Evolutionary conservation across 2,113 vertebrate genomes (phyloP), one percentile per base, ranked within the genome.

Genomic region (Anoura caudifer): DNA sequence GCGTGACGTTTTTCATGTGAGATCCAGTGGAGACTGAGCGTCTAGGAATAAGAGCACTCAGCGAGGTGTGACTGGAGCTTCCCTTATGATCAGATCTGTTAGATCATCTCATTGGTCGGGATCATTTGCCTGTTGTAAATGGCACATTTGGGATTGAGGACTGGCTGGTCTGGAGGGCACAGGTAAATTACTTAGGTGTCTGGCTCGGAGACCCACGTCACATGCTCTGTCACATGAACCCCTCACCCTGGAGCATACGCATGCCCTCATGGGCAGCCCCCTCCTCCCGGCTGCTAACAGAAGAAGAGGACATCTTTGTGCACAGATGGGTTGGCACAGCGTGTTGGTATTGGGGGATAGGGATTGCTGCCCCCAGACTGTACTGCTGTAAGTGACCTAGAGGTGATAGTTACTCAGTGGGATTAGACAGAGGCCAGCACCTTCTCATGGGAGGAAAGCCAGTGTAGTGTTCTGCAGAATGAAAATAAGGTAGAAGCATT

Each of bases 181-280:
- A 19, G 15, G 28, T 17, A 69, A 36, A 36, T 84, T 50, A 50
- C 43, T 14, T 8, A 50, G 11, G 26, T 11, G 17, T 26, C 22
- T 69, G 82, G 43, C 22, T 85, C 33, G 11, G 1, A 63, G 15
- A 2, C 63, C 22, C 50, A 8, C 0, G 14, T 31, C 33, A 31
- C 5, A 9, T 69, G 24, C 17, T 70, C 16, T 22, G 38, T 43
- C 16, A 17, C 26, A 47, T 11, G 31, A 36, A 22, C 2, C 2
- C 9, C 8, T 36, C 16, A 10, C 15, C 52, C n/a, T 31, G 9
- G 33, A 13, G 28, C 16, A 28, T 31, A 33, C 31, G 41, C 28
- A 2, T 15, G 41, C 19, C 19, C 12, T 47, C 31, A 0, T 4
- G 54, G 15, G 7, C 6, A 26, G 33, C 7, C n/a, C n/a, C 45